A percentile compares a stretch with the other conserved stretches of the same genome.
phyloP scores from a whole-genome alignment of 2,888 invertebrate species.

The Ariolimax columbianus region DNA sequence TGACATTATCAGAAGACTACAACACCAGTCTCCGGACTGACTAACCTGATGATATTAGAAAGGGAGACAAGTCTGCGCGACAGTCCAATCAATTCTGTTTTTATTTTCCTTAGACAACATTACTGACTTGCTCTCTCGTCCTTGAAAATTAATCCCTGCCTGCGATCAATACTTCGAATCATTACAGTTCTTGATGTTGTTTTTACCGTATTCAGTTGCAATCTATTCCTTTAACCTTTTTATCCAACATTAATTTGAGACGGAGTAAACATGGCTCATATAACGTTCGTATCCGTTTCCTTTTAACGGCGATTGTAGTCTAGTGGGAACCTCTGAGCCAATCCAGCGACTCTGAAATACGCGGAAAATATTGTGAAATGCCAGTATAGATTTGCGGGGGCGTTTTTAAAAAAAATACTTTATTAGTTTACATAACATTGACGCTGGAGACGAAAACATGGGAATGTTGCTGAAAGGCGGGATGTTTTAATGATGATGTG shows the following conservation, averaged over 20 bases:
- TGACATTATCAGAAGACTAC: no score
- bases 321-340: background rate
- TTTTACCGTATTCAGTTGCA: background rate
- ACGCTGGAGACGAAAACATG: background rate
- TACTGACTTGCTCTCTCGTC: no score
- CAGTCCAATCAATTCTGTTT: no score
- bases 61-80: no score
- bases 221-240: background rate
- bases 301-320: background rate
- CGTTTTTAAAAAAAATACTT: background rate
- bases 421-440: background rate
- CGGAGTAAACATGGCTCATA: background rate
- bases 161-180: no score
- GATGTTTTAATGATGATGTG: background rate
- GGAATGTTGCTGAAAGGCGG: background rate
- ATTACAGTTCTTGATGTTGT: no score
- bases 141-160: no score
- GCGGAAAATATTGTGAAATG: background rate
- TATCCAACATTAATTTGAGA: background rate
- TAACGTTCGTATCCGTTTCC: background rate
- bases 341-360: background rate
- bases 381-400: slow-evolving; percentile 30
- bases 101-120: no score
- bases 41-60: no score
- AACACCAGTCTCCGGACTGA: no score